Conservation (phyloP, 2,888 invertebrate species). For the Aethes cnicana region DNA sequence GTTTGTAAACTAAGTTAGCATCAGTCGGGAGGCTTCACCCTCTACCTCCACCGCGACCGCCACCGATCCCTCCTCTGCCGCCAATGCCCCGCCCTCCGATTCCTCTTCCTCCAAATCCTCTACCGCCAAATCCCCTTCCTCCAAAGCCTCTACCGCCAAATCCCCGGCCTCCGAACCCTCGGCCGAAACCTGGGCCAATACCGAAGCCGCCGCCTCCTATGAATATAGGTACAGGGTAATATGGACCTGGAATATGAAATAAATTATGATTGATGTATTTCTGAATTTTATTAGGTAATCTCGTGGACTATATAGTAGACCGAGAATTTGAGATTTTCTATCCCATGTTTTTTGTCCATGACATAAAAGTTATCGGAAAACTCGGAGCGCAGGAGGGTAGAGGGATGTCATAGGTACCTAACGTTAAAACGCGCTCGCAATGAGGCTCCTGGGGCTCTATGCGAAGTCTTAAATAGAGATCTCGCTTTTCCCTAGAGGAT, state of each 20-base stretch:
- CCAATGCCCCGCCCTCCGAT: constrained; percentile 1
- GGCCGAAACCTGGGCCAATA: constrained; percentile 5
- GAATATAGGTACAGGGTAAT: constrained; percentile 21
- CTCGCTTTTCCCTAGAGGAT: too few species aligned
- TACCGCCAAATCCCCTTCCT: constrained; percentile 10
- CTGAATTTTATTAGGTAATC: neutral
- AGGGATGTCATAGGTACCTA: too few species aligned
- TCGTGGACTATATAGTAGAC: neutral
- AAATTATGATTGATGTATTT: neutral
- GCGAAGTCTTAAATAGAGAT: too few species aligned
- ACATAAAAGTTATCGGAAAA: too few species aligned
- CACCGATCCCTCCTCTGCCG: too few species aligned
- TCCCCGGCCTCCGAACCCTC: constrained; percentile 16
- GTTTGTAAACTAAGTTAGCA: too few species aligned
- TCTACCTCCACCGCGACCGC: too few species aligned
- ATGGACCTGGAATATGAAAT: constrained; percentile 10
- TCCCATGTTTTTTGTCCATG: too few species aligned
- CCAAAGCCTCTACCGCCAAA: constrained; percentile 11
- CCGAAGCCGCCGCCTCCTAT: constrained; percentile 20
- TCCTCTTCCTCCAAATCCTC: constrained; percentile 2
- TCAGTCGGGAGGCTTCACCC: too few species aligned
- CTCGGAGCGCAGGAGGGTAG: too few species aligned
- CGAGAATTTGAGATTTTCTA: neutral
- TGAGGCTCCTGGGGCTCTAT: too few species aligned
- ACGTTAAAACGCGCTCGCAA: too few species aligned